These are phyloP conservation scores for Plemyria rubiginata DNA, from an alignment of 2,888 invertebrate genomes.

Conservation along the genomic window DNA sequence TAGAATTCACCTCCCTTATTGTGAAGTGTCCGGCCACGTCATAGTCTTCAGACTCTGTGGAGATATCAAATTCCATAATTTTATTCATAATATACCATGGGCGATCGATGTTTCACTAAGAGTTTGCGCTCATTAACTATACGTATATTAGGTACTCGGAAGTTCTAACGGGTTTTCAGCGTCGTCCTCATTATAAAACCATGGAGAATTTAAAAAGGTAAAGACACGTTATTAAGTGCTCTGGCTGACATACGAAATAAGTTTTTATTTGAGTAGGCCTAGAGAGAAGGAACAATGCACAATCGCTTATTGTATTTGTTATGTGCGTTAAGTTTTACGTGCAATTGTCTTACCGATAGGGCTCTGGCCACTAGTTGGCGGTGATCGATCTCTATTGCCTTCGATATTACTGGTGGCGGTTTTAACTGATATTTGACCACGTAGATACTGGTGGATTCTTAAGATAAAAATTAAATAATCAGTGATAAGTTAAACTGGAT, in stretches of 20 bases:
- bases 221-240: neutral
- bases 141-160: no score
- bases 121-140: no score
- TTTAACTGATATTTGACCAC: neutral
- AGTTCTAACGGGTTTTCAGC: no score
- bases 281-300: conserved; percentile 27
- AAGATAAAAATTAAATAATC: no score
- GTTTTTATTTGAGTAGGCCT: conserved; percentile 11
- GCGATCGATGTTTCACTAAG: no score
- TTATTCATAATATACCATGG: no score
- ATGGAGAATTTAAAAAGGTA: neutral
- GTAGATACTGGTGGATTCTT: no score
- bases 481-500: no score
- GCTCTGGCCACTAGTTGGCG: conserved; percentile 5
- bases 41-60: no score
- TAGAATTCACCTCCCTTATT: no score
- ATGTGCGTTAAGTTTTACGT: conserved; percentile 15
- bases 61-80: no score
- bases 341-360: conserved; percentile 25
- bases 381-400: neutral
- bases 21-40: no score
- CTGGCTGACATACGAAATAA: conserved; percentile 7
- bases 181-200: neutral
- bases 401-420: neutral
- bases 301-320: conserved; percentile 25